Evolutionary conservation across 1,140 invertebrate genomes (phyloP).

Genomic region (Ectropis grisescens): DNA sequence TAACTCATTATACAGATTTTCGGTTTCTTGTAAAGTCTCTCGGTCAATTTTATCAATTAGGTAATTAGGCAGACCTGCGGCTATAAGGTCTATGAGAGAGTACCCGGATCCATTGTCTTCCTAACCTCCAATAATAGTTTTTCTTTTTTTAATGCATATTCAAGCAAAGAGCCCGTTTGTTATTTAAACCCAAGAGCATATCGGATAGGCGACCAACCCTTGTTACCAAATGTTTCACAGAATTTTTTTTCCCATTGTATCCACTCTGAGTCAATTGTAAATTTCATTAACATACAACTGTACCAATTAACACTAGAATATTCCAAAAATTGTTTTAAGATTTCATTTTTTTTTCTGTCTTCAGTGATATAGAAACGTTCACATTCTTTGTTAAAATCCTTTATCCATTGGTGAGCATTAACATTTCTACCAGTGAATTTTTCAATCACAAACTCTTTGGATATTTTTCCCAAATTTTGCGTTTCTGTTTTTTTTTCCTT

Average conservation of each 20-base stretch:
- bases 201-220: background rate
- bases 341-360: slow-evolving; percentile 29
- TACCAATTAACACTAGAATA: slow-evolving; percentile 27
- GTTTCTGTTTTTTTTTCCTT: slow-evolving; percentile 13
- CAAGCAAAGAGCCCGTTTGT: background rate
- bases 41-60: slow-evolving; percentile 1
- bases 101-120: slow-evolving; percentile 2
- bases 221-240: slow-evolving; percentile 3
- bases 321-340: slow-evolving; percentile 27
- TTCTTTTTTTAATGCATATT: slow-evolving; percentile 6
- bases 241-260: no score
- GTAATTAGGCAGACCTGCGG: slow-evolving; percentile 1
- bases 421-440: slow-evolving; percentile 24
- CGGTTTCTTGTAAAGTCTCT: background rate
- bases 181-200: slow-evolving; percentile 4
- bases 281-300: slow-evolving; percentile 16
- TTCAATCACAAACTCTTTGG: slow-evolving; percentile 11
- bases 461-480: slow-evolving; percentile 14
- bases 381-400: slow-evolving; percentile 29
- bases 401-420: slow-evolving; percentile 28
- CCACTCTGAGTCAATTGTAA: slow-evolving; percentile 10
- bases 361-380: slow-evolving; percentile 20
- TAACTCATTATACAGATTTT: slow-evolving; percentile 1
- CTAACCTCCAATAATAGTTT: slow-evolving; percentile 4
- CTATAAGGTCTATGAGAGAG: slow-evolving; percentile 1